Conservation (phyloP, 2,888 invertebrate species). For the Agonum fuliginosum region DNA sequence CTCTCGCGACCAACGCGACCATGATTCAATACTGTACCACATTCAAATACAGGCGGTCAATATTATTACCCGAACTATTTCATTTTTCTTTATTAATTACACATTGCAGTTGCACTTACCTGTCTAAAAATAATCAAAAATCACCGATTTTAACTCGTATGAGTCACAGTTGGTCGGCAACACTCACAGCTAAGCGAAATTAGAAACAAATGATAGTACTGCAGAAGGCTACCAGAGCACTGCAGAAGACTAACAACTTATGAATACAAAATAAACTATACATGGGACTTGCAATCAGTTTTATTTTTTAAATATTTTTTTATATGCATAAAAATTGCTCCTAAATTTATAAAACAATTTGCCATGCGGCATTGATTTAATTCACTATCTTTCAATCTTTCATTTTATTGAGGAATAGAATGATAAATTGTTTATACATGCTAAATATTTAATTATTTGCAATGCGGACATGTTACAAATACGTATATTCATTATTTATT, state of each 20-base stretch:
- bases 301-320: too few relatives aligned
- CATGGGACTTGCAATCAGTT: neutral
- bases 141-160: constrained; percentile 28
- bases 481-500: neutral
- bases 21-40: constrained; percentile 45
- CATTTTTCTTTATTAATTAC: constrained; percentile 5
- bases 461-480: neutral
- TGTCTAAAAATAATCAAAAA: constrained; percentile 36
- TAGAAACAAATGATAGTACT: constrained; percentile 37
- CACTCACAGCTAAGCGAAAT: constrained; percentile 38
- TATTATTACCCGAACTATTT: neutral
- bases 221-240: neutral
- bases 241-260: constrained; percentile 28
- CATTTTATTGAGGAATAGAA: too few relatives aligned
- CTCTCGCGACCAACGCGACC: constrained; percentile 51
- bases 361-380: too few relatives aligned
- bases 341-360: too few relatives aligned
- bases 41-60: constrained; percentile 39
- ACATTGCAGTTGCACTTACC: constrained; percentile 56
- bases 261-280: constrained; percentile 31
- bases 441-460: neutral
- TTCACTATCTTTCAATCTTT: too few relatives aligned
- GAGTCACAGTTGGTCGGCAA: constrained; percentile 53
- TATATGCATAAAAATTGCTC: too few relatives aligned
- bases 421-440: too few relatives aligned